Evolutionary conservation across 2,888 invertebrate genomes (phyloP).

Genomic region (Hypena proboscidalis): DNA sequence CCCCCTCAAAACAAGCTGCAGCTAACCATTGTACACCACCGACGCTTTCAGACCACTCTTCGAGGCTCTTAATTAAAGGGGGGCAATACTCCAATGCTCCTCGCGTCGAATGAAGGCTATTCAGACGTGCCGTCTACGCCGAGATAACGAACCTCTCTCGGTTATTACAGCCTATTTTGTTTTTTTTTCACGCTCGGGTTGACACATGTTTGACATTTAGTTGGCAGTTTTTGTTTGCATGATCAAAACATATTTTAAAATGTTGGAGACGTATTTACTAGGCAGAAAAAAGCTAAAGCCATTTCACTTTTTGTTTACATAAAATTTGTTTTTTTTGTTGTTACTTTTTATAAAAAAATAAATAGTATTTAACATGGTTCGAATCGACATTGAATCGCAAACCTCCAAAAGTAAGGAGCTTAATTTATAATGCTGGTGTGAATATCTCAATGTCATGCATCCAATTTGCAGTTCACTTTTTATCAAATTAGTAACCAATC

Average conservation of each 20-base stretch:
- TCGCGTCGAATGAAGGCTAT: slow-evolving; percentile 62
- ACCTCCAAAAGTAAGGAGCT: too few species aligned
- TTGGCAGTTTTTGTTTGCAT: slow-evolving; percentile 24
- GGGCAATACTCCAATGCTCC: slow-evolving; percentile 72
- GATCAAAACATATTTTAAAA: too few species aligned
- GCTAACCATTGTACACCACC: slow-evolving; percentile 61
- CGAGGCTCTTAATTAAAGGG: slow-evolving; percentile 80
- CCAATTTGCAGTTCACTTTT: too few species aligned
- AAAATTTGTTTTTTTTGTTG: background rate
- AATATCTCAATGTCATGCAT: too few species aligned
- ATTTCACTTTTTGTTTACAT: too few species aligned
- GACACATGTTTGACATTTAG: slow-evolving; percentile 26
- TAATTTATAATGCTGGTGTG: too few species aligned
- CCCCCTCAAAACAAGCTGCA: slow-evolving; percentile 59
- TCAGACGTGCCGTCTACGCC: slow-evolving; percentile 72
- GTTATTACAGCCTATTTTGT: slow-evolving; percentile 70
- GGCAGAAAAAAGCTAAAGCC: too few species aligned
- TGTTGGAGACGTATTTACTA: too few species aligned
- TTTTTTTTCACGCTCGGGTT: slow-evolving; percentile 48
- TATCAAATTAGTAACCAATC: too few species aligned
- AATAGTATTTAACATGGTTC: too few species aligned
- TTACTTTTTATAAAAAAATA: background rate
- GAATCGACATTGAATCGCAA: too few species aligned
- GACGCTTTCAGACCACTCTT: slow-evolving; percentile 73
- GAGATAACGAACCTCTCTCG: slow-evolving; percentile 78